Evolutionary conservation across 92 coral and sea anemone species (phyloP), one percentile per base, ranked within the genome.

Genomic region (Muricea muricata): DNA sequence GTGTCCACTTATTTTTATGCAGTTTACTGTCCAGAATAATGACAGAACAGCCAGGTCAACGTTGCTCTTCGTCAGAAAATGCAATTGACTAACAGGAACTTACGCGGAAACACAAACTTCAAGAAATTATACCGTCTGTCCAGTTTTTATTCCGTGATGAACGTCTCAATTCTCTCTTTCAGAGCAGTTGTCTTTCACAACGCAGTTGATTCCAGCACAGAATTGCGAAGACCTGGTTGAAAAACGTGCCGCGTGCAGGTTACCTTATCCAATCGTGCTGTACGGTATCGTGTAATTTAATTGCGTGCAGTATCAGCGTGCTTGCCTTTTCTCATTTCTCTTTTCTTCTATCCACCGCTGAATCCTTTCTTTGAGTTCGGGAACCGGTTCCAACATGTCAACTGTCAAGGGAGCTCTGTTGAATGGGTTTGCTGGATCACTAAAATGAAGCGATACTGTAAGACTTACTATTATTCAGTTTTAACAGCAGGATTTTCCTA

Each of bases 361-460:
- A 25, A 97, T 97, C 56, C 90, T 89, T 23, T 72, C 88, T 63
- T 91, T 94, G 24, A 97, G 88, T 67, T 89, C 99, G 0, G 57
- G 57, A 30, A 89, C 87, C 60, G 94, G 96, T 32, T 85, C 55
- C 7, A 97, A 82, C 93, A 90, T 91, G 52, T 86, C 87, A 75
- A 94, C 78, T 8, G 96, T 81, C 7, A 97, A 91, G 1, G 93
- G 98, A 6, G 87, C 80, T 70, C 99, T 91, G 75, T 85, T 92
- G 88, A 97, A 97, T 7, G 99, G 99, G 86, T 97, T 97, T 37
- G 79, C 93, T 81, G 94, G 93, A 35, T 95, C 98, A 82, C 98
- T 95, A 65, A 23, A 82, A 85, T 8, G 80, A 30, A 18, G 63
- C 29, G 28, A 55, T 30, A n/a, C n/a, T n/a, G n/a, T n/a, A n/a